Percentiles rank a stretch among this genome's conserved stretches.
These are phyloP conservation scores for Trilocha varians DNA, from an alignment of 2,888 invertebrate genomes.

Conservation along the genomic window DNA sequence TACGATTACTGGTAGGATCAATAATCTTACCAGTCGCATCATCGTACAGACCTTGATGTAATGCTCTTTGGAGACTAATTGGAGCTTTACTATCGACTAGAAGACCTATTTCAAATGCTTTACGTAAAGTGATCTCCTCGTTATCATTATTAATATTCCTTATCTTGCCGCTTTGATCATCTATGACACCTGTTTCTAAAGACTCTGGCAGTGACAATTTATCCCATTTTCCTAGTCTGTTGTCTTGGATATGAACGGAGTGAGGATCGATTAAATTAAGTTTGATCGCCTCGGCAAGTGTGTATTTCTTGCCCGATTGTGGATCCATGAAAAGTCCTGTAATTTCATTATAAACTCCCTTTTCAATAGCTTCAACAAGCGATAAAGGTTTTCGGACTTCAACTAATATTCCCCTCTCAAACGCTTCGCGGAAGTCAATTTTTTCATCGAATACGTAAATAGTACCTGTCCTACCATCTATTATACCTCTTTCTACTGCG, in stretches of 20 bases:
- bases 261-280: slow-evolving; percentile 87
- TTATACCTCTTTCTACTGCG: slow-evolving; percentile 83
- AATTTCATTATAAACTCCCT: slow-evolving; percentile 84
- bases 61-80: slow-evolving; percentile 85
- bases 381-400: slow-evolving; percentile 88
- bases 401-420: slow-evolving; percentile 85
- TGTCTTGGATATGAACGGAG: slow-evolving; percentile 87
- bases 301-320: slow-evolving; percentile 82
- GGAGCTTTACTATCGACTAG: slow-evolving; percentile 87
- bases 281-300: slow-evolving; percentile 87
- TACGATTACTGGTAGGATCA: slow-evolving; percentile 84
- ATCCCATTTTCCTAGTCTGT: slow-evolving; percentile 81
- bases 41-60: slow-evolving; percentile 90
- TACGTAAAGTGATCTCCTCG: slow-evolving; percentile 79
- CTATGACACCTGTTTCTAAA: slow-evolving; percentile 81
- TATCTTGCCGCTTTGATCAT: slow-evolving; percentile 80
- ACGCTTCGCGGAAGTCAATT: slow-evolving; percentile 87
- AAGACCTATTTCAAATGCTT: slow-evolving; percentile 86
- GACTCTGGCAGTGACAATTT: slow-evolving; percentile 86
- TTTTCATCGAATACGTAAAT: slow-evolving; percentile 76
- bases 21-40: slow-evolving; percentile 85
- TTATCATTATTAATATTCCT: slow-evolving; percentile 78
- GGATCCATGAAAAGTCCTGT: slow-evolving; percentile 90
- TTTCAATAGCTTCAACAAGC: slow-evolving; percentile 85
- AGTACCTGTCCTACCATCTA: slow-evolving; percentile 83